These are phyloP conservation scores for Platysternon megacephalum DNA, from an alignment of 2,113 vertebrate genomes.

Conservation along the genomic window DNA sequence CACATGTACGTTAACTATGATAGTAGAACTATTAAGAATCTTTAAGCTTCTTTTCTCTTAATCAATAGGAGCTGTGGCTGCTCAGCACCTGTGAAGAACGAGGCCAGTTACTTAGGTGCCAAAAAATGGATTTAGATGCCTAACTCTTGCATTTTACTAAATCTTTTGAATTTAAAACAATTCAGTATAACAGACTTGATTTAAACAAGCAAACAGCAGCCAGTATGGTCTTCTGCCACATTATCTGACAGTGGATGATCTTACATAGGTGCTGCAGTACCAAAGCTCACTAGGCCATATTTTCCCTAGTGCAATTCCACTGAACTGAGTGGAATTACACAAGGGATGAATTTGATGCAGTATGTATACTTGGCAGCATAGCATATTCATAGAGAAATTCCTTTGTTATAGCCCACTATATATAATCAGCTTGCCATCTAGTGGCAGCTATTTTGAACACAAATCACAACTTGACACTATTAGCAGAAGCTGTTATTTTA, in stretches of 20 bases:
- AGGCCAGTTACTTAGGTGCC: neutral
- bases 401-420: conserved; percentile 65
- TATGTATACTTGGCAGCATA: conserved; percentile 57
- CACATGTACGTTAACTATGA: neutral
- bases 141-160: conserved; percentile 43
- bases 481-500: neutral
- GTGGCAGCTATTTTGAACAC: conserved; percentile 77
- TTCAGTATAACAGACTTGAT: conserved; percentile 21
- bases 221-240: neutral
- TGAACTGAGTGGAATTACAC: conserved; percentile 18
- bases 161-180: conserved; percentile 46
- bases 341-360: conserved; percentile 27
- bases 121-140: neutral
- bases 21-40: neutral
- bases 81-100: neutral
- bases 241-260: neutral
- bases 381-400: conserved; percentile 45
- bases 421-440: conserved; percentile 82
- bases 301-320: conserved; percentile 39
- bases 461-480: conserved; percentile 10
- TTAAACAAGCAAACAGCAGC: neutral
- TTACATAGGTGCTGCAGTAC: conserved; percentile 21
- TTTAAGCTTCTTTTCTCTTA: neutral
- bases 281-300: conserved; percentile 55
- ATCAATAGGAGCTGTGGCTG: neutral